Base-by-base conservation (phyloP, 37 sponge, comb jelly and placozoan genomes). In the Trichoplax adhaerens region DNA sequence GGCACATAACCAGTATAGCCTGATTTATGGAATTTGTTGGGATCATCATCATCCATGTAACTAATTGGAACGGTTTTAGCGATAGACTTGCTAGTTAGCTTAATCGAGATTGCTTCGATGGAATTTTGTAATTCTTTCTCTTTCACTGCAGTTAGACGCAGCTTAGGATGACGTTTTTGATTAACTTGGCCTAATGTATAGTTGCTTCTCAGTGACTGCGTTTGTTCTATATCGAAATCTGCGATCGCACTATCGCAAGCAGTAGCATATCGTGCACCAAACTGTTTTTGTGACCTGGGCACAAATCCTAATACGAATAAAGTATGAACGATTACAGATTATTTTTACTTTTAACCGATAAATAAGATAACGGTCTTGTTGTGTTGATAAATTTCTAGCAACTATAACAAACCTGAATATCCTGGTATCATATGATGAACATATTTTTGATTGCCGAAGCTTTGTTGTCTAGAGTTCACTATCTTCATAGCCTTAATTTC, bases 1-100 rank as follows among this genome's bases (percentile, higher is more conserved):
- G 97, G 97, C 7, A 95, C 79, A 66, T 91, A 95, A 1, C 97
- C 97, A 5, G 89, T 95, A 78, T 95, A 95, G 48, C 97, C 97
- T 48, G 92, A 88, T 80, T 91, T 87, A 77, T 74, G 75, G 65
- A 65, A 74, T 47, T 74, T 66, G 49, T 65, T 7, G 6, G 64
- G 64, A 66, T 48, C 48, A 46, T 50, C 56, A 3, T 8, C 56
- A n/a, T 53, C 10, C 6, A 62, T 62, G 59, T 57, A 62, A 6
- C 61, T 54, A 29, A 51, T 49, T 50, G 66, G 54, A 55, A 74
- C 75, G 51, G 50, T 65, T 10, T 65, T 55, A 6, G 64, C 75
- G 5, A 66, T 66, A 50, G 75, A 62, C 48, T 52, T 4, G 3
- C 56, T 60, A 7, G 56, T 56, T 12, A 66, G 75, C n/a, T 49